Conservation (phyloP, 2,888 invertebrate genomes). For the Tenodera sinensis region DNA sequence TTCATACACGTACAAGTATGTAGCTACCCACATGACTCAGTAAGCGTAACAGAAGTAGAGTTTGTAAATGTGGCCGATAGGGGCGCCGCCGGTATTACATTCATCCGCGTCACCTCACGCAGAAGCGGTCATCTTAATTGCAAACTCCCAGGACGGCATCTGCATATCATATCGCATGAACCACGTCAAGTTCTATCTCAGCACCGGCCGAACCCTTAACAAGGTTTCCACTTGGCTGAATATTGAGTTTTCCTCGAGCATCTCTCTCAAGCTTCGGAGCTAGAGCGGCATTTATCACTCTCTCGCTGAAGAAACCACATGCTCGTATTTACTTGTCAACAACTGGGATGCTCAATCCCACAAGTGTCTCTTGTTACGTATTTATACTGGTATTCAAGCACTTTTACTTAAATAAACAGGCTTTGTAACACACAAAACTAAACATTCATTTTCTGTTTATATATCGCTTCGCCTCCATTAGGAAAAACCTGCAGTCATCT, state of each 20-base stretch:
- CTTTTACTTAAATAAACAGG: too few species aligned
- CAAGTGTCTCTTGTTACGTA: too few species aligned
- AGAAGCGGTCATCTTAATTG: slow-evolving; percentile 33
- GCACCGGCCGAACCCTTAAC: slow-evolving; percentile 40
- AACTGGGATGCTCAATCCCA: background rate
- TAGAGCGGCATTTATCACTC: background rate
- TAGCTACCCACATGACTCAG: background rate
- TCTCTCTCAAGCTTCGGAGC: background rate
- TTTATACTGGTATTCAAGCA: too few species aligned
- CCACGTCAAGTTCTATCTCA: background rate
- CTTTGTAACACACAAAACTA: too few species aligned
- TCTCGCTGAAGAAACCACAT: background rate
- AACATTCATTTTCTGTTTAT: too few species aligned
- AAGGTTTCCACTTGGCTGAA: slow-evolving; percentile 50
- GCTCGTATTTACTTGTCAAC: background rate
- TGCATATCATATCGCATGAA: slow-evolving; percentile 25
- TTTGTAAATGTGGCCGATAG: background rate
- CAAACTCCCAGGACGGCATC: slow-evolving; percentile 25
- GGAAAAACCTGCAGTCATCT: too few species aligned
- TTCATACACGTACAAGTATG: too few species aligned
- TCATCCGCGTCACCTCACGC: slow-evolving; percentile 29
- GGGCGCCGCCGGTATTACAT: background rate
- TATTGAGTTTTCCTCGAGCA: slow-evolving; percentile 45
- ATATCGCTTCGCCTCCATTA: too few species aligned
- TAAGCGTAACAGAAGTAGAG: background rate